Evolutionary conservation across 1,140 invertebrate genomes (phyloP), one percentile per base, ranked within the genome.

Genomic region (Formica exsecta): DNA sequence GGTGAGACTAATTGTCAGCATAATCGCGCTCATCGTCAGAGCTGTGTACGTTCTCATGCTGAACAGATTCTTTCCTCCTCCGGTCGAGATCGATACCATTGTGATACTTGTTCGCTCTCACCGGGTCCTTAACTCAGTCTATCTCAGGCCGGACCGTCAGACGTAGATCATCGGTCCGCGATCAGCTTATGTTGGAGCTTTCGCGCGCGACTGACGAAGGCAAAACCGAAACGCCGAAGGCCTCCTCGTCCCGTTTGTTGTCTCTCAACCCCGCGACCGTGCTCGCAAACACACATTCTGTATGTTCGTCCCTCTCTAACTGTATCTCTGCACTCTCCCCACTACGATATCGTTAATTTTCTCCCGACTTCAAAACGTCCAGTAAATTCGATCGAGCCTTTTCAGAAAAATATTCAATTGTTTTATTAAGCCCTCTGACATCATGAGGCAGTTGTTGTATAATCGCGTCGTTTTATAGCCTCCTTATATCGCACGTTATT

Each of bases 121-220:
- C n/a, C 32, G 13, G 11, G 9, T 32, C 25, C 16, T 44, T 9
- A 38, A 25, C 13, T 41, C 8, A 25, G 36, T 25, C 9, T 51
- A n/a, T 25, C 22, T 48, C 5, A 8, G 25, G 13, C 4, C 19
- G 1, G 8, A 19, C 51, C 4, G 29, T 68, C 41, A 8, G 11
- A 36, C 6, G 19, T 29, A 22, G 8, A 59, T 22, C 48, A 61
- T 83, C n/a, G 65, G 19, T 59, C 9, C 9, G 25, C 66, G 64
- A 86, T 80, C 68, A 70, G 57, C 77, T 85, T 59, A 32, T 48
- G 85, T 89, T 89, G 61, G 44, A 68, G 75, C 57, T 59, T 85
- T 75, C 66, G 65, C 81, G 77, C 71, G 76, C 87, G 80, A 62
- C 77, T 86, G 87, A 61, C 54, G 75, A 59, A 74, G 57, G 57